Percentiles rank a stretch among this genome's conserved stretches.
These are phyloP conservation scores for Heliconius charithonia DNA, from an alignment of 2,888 invertebrate genomes.

Conservation along the genomic window DNA sequence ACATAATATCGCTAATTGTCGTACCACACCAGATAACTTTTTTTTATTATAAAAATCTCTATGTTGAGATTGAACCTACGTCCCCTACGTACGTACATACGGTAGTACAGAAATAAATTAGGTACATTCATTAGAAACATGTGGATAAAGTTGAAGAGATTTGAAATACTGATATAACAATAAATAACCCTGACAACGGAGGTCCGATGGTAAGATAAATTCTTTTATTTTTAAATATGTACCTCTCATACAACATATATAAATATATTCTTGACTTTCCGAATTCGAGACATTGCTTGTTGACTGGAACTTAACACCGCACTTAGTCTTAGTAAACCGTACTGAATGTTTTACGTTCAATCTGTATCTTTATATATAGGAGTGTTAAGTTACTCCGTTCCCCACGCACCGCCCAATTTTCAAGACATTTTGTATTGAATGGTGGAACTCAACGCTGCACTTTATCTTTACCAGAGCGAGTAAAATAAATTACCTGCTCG, in stretches of 20 bases:
- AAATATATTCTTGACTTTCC: neutral
- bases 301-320: neutral
- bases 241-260: neutral
- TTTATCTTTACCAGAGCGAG: neutral
- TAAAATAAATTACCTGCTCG: neutral
- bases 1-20: too few species aligned
- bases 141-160: neutral
- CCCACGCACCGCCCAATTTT: too few species aligned
- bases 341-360: neutral
- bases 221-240: neutral
- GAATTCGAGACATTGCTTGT: neutral
- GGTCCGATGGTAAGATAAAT: slow-evolving; percentile 36
- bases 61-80: too few species aligned
- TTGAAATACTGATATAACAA: slow-evolving; percentile 9
- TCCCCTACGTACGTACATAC: too few species aligned
- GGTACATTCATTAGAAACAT: neutral
- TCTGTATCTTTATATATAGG: too few species aligned
- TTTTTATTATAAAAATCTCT: too few species aligned
- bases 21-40: too few species aligned
- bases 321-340: neutral
- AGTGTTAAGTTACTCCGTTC: neutral
- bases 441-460: neutral
- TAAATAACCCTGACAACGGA: slow-evolving; percentile 35
- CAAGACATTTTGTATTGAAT: neutral
- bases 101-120: too few species aligned